phyloP scores from a whole-genome alignment of 2,888 invertebrate genomes.

The Tinea trinotella region DNA sequence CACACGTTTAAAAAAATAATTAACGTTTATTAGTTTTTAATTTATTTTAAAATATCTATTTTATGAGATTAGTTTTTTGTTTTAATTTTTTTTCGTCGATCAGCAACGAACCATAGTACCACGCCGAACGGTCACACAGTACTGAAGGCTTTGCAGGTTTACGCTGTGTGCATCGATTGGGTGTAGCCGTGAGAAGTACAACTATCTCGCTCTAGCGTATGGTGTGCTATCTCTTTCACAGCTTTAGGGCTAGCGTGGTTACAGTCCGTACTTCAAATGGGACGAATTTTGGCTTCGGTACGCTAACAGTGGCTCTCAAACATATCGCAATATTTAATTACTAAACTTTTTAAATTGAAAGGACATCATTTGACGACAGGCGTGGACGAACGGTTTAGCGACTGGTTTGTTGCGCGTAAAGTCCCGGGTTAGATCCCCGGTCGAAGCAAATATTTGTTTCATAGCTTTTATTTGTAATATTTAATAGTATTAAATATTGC shows the following conservation, averaged over 20 bases:
- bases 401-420: no score
- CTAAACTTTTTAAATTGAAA: background rate
- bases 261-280: constrained; percentile 37
- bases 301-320: constrained; percentile 46
- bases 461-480: no score
- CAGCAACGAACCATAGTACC: constrained; percentile 12
- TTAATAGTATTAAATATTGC: no score
- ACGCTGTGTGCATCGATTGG: constrained; percentile 67
- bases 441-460: no score
- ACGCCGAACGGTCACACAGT: background rate
- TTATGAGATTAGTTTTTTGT: no score
- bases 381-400: no score
- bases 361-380: no score
- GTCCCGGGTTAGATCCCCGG: no score
- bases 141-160: constrained; percentile 43
- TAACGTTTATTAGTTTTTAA: no score
- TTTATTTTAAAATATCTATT: no score
- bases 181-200: constrained; percentile 45
- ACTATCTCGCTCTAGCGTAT: constrained; percentile 36
- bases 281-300: constrained; percentile 62
- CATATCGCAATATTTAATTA: constrained; percentile 36
- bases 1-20: no score
- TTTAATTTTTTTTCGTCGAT: constrained; percentile 28
- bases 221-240: constrained; percentile 28
- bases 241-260: constrained; percentile 33